Base-by-base conservation (phyloP, 2,797 vertebrate species). In the Spinus olivaceus region DNA sequence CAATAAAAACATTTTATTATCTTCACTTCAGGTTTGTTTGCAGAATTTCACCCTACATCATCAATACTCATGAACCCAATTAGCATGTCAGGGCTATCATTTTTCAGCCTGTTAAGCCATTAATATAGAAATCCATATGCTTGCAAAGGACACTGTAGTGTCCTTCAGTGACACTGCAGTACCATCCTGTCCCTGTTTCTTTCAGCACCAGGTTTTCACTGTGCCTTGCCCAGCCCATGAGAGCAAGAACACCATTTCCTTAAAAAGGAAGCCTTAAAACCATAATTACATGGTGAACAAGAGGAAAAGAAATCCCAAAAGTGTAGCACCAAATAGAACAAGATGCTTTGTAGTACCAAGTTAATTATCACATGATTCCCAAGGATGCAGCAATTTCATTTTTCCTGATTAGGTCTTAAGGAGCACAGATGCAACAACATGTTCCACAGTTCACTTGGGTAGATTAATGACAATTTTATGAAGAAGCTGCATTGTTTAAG, bases 1-100 rank as follows among this genome's bases (percentile, higher is more conserved):
- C 17, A 10, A 13, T 6, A 12, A 41, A 84, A 74, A 8, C 6
- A 51, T 6, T 37, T 64, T 7, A 14, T 18, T 27, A 27, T 24
- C 42, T 49, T 64, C 46, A 76, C 9, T 2, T 32, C 15, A n/a
- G 8, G 9, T 33, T 57, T 46, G 4, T 65, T 50, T 14, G 12
- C 14, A 42, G 10, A 66, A 76, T 61, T 85, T 41, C 7, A 13
- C 46, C 37, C 24, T 49, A 37, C 13, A 32, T 46, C 18, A 44
- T 2, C 11, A 83, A 7, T 21, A 67, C 2, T 15, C 22, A 8
- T 28, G 4, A 59, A 72, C 4, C 37, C 23, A 49, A n/a, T 11
- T 22, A 42, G 0, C 7, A 71, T 10, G 1, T 39, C 12, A 63
- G 5, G 2, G 3, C 42, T 46, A 37, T 14, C 0, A n/a, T 42